These are phyloP conservation scores for Cyrtonyx montezumae DNA, from an alignment of 2,113 vertebrate species.

Conservation along the genomic window DNA sequence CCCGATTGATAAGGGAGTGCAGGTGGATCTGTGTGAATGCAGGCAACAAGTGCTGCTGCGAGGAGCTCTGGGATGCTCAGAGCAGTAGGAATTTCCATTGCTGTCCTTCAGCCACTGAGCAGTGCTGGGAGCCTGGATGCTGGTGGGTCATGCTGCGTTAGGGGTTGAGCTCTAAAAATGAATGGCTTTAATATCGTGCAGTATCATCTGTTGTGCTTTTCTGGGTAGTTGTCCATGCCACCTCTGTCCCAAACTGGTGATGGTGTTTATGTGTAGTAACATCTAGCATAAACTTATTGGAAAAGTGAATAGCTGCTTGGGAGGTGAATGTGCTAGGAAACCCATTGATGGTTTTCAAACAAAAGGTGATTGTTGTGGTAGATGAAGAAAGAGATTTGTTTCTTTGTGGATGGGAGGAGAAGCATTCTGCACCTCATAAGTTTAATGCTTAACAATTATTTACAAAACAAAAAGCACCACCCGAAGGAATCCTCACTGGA, in stretches of 20 bases:
- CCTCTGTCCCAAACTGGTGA: background rate
- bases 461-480: background rate
- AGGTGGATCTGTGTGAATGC: background rate
- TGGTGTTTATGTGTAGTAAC: background rate
- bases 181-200: background rate
- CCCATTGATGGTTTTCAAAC: background rate
- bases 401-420: background rate
- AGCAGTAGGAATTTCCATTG: background rate
- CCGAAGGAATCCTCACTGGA: background rate
- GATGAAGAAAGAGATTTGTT: background rate
- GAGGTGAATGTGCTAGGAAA: background rate
- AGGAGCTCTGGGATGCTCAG: background rate
- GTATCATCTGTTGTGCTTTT: background rate
- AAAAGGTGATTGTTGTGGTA: background rate
- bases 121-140: background rate
- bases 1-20: background rate
- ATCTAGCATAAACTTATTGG: background rate
- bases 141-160: fast-evolving
- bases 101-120: background rate
- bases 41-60: background rate
- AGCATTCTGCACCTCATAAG: background rate
- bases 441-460: background rate
- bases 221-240: background rate
- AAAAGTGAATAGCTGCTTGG: background rate
- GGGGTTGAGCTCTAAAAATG: background rate